phyloP scores from a whole-genome alignment of 2,797 vertebrate genomes.

The Pangasius mekongensis region DNA sequence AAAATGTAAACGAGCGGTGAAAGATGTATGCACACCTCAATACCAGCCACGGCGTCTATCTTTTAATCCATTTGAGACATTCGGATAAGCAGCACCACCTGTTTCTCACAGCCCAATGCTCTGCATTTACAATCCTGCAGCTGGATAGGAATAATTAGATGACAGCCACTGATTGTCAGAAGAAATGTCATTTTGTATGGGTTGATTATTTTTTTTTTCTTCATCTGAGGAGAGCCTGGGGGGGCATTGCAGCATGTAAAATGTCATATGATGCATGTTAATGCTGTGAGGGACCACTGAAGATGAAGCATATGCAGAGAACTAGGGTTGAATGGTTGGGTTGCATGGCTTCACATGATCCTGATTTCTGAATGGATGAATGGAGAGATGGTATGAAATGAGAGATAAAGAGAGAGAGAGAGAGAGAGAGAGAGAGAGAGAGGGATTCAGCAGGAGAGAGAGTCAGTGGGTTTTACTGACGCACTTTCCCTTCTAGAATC shows the following conservation, averaged over 20 bases:
- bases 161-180: conserved; percentile 34
- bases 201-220: conserved; percentile 3
- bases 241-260: conserved; percentile 24
- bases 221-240: background rate
- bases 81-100: conserved; percentile 54
- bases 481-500: conserved; percentile 3
- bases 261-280: conserved; percentile 31
- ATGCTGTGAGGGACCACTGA: conserved; percentile 11
- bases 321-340: background rate
- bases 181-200: conserved; percentile 21
- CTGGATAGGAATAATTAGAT: conserved; percentile 51
- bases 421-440: background rate
- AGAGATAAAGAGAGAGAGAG: background rate
- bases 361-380: conserved; percentile 33
- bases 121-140: conserved; percentile 17
- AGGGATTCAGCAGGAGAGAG: background rate
- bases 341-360: background rate
- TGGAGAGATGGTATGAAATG: conserved; percentile 17
- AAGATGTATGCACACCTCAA: conserved; percentile 18
- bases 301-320: conserved; percentile 2
- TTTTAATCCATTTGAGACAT: conserved; percentile 53
- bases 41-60: conserved; percentile 11
- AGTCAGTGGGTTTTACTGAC: conserved; percentile 35
- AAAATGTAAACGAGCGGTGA: conserved; percentile 30
- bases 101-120: conserved; percentile 31